A percentile compares a stretch with the other conserved stretches of the same genome.
Conservation (phyloP, 2,888 invertebrate species). For the Hylaea fasciaria region DNA sequence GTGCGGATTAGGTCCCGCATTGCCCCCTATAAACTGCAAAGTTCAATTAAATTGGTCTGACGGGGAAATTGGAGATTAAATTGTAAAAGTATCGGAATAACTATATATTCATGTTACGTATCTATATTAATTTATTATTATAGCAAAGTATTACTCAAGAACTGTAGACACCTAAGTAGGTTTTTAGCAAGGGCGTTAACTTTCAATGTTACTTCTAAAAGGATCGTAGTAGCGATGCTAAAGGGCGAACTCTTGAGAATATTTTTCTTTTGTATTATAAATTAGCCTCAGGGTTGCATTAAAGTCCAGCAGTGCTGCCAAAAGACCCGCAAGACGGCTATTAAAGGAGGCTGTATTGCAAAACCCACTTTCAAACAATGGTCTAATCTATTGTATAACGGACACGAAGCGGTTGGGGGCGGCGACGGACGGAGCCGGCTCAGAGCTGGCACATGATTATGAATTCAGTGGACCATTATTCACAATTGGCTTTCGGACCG, state of each 20-base stretch:
- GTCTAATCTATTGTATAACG: constrained; percentile 41
- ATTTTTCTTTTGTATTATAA: constrained; percentile 25
- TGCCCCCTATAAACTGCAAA: constrained; percentile 45
- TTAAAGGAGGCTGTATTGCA: constrained; percentile 40
- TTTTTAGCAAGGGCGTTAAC: background rate
- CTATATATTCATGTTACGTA: background rate
- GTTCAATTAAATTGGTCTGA: constrained; percentile 43
- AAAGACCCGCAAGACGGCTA: constrained; percentile 32
- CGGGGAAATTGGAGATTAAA: constrained; percentile 42
- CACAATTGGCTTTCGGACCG: constrained; percentile 75
- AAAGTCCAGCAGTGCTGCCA: constrained; percentile 20
- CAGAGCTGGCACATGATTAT: constrained; percentile 45
- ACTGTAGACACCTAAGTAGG: background rate
- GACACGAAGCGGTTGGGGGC: constrained; percentile 34
- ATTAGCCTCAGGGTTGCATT: constrained; percentile 30
- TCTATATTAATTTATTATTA: background rate
- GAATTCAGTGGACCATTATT: constrained; percentile 63
- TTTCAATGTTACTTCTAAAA: constrained; percentile 1
- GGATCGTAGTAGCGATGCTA: constrained; percentile 9
- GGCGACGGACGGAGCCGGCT: constrained; percentile 19
- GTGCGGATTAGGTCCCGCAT: constrained; percentile 43
- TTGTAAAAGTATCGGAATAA: constrained; percentile 33
- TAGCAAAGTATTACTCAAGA: no score
- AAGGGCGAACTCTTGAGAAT: constrained; percentile 15
- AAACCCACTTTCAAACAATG: constrained; percentile 44